These are phyloP conservation scores for Mythimna ferrago DNA, from an alignment of 2,888 invertebrate genomes.

Conservation along the genomic window DNA sequence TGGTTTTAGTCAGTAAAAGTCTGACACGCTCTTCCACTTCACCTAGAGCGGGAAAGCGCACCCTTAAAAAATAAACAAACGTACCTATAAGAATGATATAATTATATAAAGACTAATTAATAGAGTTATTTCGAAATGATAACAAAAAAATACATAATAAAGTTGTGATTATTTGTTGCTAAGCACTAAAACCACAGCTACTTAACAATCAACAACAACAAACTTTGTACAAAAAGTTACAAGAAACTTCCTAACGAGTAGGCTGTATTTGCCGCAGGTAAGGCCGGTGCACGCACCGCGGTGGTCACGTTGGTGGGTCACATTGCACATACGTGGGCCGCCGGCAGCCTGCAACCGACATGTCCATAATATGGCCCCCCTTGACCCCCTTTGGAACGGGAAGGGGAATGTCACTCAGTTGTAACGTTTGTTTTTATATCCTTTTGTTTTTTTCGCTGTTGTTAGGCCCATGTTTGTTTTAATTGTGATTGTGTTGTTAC, in stretches of 20 bases:
- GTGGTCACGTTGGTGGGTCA: constrained; percentile 34
- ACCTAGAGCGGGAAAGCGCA: no score
- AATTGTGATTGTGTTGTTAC: not conserved
- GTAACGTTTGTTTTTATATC: constrained; percentile 10
- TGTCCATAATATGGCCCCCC: constrained; percentile 30
- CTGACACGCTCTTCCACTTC: no score
- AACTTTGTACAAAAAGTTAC: not conserved
- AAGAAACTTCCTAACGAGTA: not conserved
- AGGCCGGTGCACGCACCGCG: constrained; percentile 8
- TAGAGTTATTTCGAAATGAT: no score
- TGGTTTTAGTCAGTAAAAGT: no score
- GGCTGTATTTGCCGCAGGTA: not conserved
- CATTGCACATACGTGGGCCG: constrained; percentile 41
- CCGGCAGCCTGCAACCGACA: constrained; percentile 37
- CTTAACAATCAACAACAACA: not conserved
- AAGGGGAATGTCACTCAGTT: constrained; percentile 38
- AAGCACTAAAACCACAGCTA: no score
- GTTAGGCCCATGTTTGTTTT: constrained; percentile 1
- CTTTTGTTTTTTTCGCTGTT: constrained; percentile 21
- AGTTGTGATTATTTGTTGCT: no score
- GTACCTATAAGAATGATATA: no score
- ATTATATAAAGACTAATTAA: no score
- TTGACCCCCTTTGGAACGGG: constrained; percentile 8
- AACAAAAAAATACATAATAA: no score
- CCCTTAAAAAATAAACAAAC: no score